Evolutionary conservation across 2,888 invertebrate species (phyloP).

Genomic region (Cephalotes varians): DNA sequence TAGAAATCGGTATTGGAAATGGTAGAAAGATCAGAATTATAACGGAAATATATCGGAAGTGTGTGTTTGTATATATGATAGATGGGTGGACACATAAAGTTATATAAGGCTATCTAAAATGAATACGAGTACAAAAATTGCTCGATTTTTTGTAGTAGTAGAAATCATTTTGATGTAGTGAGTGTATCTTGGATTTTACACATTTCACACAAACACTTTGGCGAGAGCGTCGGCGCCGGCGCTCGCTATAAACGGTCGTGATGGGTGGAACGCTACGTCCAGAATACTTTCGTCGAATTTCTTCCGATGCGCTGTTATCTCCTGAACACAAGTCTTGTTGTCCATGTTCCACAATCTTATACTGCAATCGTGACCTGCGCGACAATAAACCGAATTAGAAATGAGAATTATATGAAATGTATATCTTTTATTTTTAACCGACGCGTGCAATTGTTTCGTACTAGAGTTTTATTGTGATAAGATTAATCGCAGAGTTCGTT

Average conservation of each 20-base stretch:
- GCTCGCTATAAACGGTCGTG: constrained; percentile 99
- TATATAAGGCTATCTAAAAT: constrained; percentile 83
- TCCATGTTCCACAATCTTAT: constrained; percentile 99
- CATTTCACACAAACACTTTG: constrained; percentile 96
- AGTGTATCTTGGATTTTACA: constrained; percentile 70
- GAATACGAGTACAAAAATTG: constrained; percentile 85
- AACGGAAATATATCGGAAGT: constrained; percentile 42
- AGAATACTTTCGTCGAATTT: constrained; percentile 99
- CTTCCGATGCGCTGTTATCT: constrained; percentile 99
- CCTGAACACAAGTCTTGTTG: constrained; percentile 99
- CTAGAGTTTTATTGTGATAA: not conserved
- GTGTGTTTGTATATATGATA: not conserved
- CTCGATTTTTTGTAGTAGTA: constrained; percentile 70
- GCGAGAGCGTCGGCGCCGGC: constrained; percentile 99
- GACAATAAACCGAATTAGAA: constrained; percentile 5
- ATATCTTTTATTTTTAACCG: not conserved
- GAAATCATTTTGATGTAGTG: constrained; percentile 65
- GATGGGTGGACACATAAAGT: constrained; percentile 81
- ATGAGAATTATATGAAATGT: not conserved
- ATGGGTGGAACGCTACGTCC: constrained; percentile 99
- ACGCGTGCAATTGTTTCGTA: not conserved
- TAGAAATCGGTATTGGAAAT: constrained; percentile 77
- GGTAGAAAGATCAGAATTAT: constrained; percentile 76
- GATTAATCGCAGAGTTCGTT: not conserved
- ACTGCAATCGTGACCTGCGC: constrained; percentile 96